Base-by-base conservation (phyloP, 2,888 invertebrate species). In the Plebejus melissa region DNA sequence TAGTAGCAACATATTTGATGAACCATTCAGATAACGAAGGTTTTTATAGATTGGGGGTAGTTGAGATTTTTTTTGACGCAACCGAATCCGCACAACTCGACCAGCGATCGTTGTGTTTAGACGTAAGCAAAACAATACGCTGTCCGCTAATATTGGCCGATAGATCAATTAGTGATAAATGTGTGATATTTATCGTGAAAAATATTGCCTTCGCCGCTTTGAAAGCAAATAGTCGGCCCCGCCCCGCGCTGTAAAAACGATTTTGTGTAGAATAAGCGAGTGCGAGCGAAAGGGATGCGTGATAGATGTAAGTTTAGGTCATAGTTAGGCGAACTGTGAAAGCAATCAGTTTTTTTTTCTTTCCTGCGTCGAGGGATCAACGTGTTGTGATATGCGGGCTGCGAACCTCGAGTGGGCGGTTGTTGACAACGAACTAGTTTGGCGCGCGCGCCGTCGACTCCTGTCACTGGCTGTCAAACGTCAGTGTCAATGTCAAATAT, bases 311-410 rank as follows among this genome's bases (percentile, higher is more conserved):
- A 92, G 91, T 88, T 86, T 93, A 93, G 93, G 87, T 86, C 87
- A 87, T 93, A 93, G 93, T 91, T 93, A 93, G 93, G 93, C 89
- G 86, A 90, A 87, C 88, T 87, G 88, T 88, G 87, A 88, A 85
- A 85, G 87, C 86, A 85, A 86, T 87, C 85, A 84, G 84, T 83
- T 83, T 82, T 82, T 82, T 88, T 89, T 88, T 87, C 85, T 90
- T 88, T 87, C 84, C 78, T 79, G 80, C 80, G 85, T 88, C 87
- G 90, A 88, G 92, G 91, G 90, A 90, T 90, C 90, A 91, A 89
- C 88, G 74, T 83, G 83, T 79, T 91, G 92, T 92, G 91, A 91
- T 90, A 91, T 83, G 87, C 81, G 80, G 81, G 82, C 80, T 78
- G 81, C 78, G 81, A 83, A 86, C 87, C 87, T 88, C 88, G 86